Base-by-base conservation (phyloP, 2,797 vertebrate genomes). In the Premnoplex brunnescens region DNA sequence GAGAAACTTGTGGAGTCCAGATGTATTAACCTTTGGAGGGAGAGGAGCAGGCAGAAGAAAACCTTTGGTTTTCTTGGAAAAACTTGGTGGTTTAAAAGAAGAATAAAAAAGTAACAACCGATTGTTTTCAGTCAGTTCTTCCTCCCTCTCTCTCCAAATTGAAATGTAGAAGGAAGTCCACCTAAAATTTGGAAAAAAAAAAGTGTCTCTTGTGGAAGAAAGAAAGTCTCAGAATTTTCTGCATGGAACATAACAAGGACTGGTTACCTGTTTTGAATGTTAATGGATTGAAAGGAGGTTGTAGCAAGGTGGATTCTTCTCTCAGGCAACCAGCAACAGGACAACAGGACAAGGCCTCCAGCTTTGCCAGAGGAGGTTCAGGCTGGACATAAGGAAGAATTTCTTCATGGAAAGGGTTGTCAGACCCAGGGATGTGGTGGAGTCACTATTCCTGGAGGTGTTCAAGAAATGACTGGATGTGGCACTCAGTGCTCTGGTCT, bases 251-350 rank as follows among this genome's bases (percentile, higher is more conserved):
- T 56, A 78, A 22, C 12, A 36, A 14, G 6, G 19, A 5, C 20
- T 67, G 20, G 8, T 71, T 91, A n/a, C 32, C 28, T 52, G 26
- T n/a, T 21, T 19, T 36, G 34, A 60, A 64, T 7, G 6, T 28
- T 55, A 55, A 59, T 55, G 36, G 30, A 48, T 9, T 68, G 8
- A 68, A 68, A 55, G 9, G 39, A 62, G 18, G 5, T n/a, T 43
- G 32, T 28, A 55, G 19, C 32, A 55, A 75, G 22, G 41, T 55
- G 63, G 10, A 36, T 24, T 49, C 22, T 22, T 49, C 41, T 71
- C 22, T 13, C 22, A 43, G 48, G 12, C 10, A 55, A 14, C 17
- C 26, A 36, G 41, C 7, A 4, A 36, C 0, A 0, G 13, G 36
- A 55, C 9, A 69, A 68, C 34, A 81, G 22, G 12, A 68, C 41